These are phyloP conservation scores for Galerucella nymphaeae DNA, from an alignment of 2,888 invertebrate genomes.

Conservation along the genomic window DNA sequence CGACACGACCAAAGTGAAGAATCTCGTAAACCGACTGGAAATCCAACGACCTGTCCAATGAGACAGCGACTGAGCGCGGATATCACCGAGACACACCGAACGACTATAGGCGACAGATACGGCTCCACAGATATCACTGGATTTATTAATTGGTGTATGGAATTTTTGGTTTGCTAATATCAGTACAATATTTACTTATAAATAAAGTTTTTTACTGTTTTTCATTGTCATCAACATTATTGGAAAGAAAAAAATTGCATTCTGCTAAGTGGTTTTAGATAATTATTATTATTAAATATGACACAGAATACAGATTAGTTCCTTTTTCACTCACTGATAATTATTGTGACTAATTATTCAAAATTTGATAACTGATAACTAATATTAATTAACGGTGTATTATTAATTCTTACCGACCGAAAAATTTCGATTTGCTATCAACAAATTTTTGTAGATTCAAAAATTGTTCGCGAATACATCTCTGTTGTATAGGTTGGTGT, in stretches of 20 bases:
- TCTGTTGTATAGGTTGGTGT: constrained; percentile 55
- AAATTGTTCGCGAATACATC: constrained; percentile 1
- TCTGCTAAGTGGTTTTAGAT: no score
- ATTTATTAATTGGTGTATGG: background rate
- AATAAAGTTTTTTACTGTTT: no score
- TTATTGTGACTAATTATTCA: no score
- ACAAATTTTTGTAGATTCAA: background rate
- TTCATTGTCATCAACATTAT: no score
- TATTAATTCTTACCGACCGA: background rate
- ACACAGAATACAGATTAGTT: no score
- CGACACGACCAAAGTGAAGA: constrained; percentile 54
- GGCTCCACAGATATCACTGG: background rate
- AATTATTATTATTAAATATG: no score
- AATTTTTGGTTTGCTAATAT: background rate
- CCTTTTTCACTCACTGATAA: no score
- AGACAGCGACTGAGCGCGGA: constrained; percentile 44
- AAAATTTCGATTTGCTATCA: background rate
- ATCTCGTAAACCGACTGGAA: constrained; percentile 53
- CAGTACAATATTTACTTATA: background rate
- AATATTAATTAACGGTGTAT: no score
- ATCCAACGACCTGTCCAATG: constrained; percentile 48
- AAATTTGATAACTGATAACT: no score
- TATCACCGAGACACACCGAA: constrained; percentile 49
- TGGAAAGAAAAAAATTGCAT: no score
- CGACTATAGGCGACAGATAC: constrained; percentile 31